A percentile compares a stretch with the other conserved stretches of the same genome.
phyloP scores from a whole-genome alignment of 2,888 invertebrate genomes.

The Portevinia maculata region DNA sequence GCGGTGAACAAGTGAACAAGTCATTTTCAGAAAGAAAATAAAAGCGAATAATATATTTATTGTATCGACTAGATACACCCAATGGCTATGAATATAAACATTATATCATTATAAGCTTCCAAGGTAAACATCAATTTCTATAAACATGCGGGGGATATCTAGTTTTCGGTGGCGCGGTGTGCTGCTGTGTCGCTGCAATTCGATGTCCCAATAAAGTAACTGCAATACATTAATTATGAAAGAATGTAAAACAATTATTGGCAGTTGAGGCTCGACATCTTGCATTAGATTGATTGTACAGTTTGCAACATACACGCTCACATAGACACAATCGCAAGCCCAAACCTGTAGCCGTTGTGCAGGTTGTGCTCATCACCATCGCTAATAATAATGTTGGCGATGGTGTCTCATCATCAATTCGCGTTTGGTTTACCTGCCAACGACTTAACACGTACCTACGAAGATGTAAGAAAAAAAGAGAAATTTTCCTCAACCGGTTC shows the following conservation, averaged over 20 bases:
- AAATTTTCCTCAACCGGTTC: constrained; percentile 30
- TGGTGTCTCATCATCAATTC: background rate
- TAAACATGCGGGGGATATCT: constrained; percentile 1
- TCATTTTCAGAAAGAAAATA: constrained; percentile 6
- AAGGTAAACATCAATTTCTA: constrained; percentile 25
- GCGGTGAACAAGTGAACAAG: constrained; percentile 11
- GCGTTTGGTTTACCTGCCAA: constrained; percentile 4
- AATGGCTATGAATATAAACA: constrained; percentile 1
- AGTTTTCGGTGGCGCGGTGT: background rate
- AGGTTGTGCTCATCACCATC: background rate
- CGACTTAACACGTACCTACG: constrained; percentile 17
- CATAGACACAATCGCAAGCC: background rate
- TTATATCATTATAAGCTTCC: constrained; percentile 11
- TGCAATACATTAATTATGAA: background rate
- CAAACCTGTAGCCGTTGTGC: background rate
- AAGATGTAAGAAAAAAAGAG: constrained; percentile 23
- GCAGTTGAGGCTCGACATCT: background rate
- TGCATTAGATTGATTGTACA: constrained; percentile 1
- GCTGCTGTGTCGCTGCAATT: background rate
- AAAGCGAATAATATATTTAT: background rate
- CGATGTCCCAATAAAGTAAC: constrained; percentile 1
- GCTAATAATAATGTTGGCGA: background rate
- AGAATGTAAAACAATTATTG: constrained; percentile 1
- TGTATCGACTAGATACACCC: background rate
- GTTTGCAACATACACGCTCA: background rate